Conservation (phyloP, 2,797 vertebrate species). For the Sebastes wilsoni region DNA sequence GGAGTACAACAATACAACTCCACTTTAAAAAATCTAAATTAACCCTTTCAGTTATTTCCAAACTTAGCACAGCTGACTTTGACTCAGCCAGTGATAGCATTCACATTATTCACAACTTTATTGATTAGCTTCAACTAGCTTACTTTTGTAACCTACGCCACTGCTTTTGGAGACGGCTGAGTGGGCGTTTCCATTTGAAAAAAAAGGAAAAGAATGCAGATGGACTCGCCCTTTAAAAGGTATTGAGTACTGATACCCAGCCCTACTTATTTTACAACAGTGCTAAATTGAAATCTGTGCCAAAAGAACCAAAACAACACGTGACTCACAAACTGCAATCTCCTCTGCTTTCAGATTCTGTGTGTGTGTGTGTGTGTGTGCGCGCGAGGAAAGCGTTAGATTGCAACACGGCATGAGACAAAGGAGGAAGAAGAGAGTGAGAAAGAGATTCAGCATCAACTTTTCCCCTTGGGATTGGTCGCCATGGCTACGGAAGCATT, state of each 20-base stretch:
- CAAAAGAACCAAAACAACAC: slow-evolving; percentile 26
- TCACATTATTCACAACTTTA: too few species aligned
- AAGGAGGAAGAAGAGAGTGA: slow-evolving; percentile 51
- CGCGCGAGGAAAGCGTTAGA: slow-evolving; percentile 13
- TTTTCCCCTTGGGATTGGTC: slow-evolving; percentile 77
- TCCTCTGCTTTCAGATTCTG: slow-evolving; percentile 21
- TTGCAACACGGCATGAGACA: slow-evolving; percentile 53
- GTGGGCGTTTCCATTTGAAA: too few species aligned
- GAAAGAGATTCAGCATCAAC: slow-evolving; percentile 66
- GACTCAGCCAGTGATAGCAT: too few species aligned
- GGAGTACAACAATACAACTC: too few species aligned
- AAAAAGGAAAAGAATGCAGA: too few species aligned
- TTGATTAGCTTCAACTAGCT: too few species aligned
- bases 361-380: background rate
- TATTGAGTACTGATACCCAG: background rate
- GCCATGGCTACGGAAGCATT: slow-evolving; percentile 78
- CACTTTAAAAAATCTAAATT: too few species aligned
- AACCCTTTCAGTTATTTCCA: too few species aligned
- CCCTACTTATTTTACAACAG: background rate
- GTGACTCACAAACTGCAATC: slow-evolving; percentile 16
- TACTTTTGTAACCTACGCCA: too few species aligned
- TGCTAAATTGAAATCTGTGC: background rate
- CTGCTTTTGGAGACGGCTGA: too few species aligned
- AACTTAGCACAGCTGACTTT: too few species aligned
- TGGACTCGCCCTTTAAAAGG: too few species aligned